Evolutionary conservation across 35 echinoderm and acorn worm species (phyloP), one percentile per base, ranked within the genome.

Genomic region (Chiridota heheva): DNA sequence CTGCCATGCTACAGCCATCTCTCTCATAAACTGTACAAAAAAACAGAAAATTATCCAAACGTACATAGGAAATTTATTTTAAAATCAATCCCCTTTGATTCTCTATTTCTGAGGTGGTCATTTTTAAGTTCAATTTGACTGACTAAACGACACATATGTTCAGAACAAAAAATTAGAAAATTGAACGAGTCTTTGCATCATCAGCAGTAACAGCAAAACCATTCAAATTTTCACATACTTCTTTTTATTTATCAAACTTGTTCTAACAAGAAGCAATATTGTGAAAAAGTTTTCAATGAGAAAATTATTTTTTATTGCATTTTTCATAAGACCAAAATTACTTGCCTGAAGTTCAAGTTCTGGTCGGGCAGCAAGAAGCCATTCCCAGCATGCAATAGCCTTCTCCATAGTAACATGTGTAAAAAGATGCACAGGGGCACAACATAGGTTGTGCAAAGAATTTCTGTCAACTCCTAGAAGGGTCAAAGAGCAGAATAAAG

Each of bases 381-480:
- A 96, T 40, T 96, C 87, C 92, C 92, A 96, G 83, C 92, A 96
- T 53, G 88, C 88, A 49, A 96, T 88, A 70, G 92, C 87, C 42
- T 77, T 96, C 77, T 96, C 92, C 87, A 96, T 83, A 26, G 84
- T 72, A 18, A 58, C 42, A 10, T 46, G 49, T 27, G 83, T 96
- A 40, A 96, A 96, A 44, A 90, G 24, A 29, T 76, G 40, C 46
- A 90, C 78, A 2, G 92, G 87, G 20, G 87, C 83, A 42, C 92
- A 82, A 62, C 92, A 96, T 17, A 96, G 44, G 28, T 72, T 96
- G 64, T 96, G 87, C 1, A 96, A 70, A 6, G 88, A 62, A 28
- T 90, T 63, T 17, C 88, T 78, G 36, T 96, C 82, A 0, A 96
- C 38, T 16, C 88, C 92, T 96, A 36, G 4, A 26, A 59, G 44